Conservation (phyloP, 2,888 invertebrate species). For the Oegoconia quadripuncta region DNA sequence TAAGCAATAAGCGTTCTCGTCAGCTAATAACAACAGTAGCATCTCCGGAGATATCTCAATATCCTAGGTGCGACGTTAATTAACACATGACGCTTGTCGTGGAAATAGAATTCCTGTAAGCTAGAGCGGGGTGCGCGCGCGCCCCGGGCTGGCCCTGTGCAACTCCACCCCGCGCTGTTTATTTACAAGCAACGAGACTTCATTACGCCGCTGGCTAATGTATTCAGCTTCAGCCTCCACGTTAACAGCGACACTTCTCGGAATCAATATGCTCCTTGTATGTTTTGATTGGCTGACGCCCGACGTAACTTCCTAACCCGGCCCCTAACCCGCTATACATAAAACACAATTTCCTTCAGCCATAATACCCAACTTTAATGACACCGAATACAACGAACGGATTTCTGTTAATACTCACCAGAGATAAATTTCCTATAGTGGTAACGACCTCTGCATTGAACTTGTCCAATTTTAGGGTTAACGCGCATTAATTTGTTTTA, state of each 20-base stretch:
- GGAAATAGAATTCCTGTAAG: slow-evolving; percentile 77
- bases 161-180: slow-evolving; percentile 59
- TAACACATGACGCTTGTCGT: slow-evolving; percentile 77
- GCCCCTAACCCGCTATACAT: slow-evolving; percentile 42
- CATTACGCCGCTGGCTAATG: slow-evolving; percentile 79
- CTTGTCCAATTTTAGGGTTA: slow-evolving; percentile 78
- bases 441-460: slow-evolving; percentile 77
- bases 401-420: slow-evolving; percentile 75
- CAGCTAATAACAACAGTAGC: slow-evolving; percentile 74
- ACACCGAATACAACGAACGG: slow-evolving; percentile 76
- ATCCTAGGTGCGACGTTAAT: slow-evolving; percentile 78
- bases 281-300: slow-evolving; percentile 75
- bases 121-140: slow-evolving; percentile 61
- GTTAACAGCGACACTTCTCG: slow-evolving; percentile 80
- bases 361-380: slow-evolving; percentile 57
- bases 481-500: slow-evolving; percentile 75
- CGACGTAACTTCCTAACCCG: slow-evolving; percentile 41
- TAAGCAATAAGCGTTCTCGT: slow-evolving; percentile 70
- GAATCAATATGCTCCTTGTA: slow-evolving; percentile 80
- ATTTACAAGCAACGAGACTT: slow-evolving; percentile 79
- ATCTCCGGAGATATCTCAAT: slow-evolving; percentile 74
- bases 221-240: slow-evolving; percentile 79
- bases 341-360: slow-evolving; percentile 53
- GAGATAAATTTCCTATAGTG: slow-evolving; percentile 76
- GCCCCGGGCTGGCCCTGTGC: slow-evolving; percentile 47